Evolutionary conservation across 2,888 invertebrate species (phyloP).

Genomic region (Drosophila pullipes): DNA sequence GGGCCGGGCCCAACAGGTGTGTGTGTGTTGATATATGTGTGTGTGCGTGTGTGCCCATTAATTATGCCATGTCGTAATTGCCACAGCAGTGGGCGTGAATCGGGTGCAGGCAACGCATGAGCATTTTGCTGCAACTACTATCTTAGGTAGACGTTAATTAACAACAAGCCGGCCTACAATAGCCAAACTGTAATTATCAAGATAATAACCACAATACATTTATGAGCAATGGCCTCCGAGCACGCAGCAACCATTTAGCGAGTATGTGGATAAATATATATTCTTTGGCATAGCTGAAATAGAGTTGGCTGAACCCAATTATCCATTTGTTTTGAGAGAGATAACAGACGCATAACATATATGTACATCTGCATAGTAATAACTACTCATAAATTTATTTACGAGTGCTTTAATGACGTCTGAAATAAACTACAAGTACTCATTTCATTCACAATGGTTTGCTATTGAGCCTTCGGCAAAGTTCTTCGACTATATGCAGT

Average conservation of each 20-base stretch:
- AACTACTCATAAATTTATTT: neutral
- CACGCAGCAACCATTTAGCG: constrained; percentile 43
- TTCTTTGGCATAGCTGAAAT: constrained; percentile 4
- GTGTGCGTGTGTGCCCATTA: constrained; percentile 22
- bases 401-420: neutral
- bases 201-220: constrained; percentile 67
- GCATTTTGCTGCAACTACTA: constrained; percentile 55
- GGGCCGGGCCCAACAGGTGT: constrained; percentile 46
- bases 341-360: constrained; percentile 5
- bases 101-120: constrained; percentile 48
- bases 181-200: constrained; percentile 59
- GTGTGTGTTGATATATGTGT: neutral
- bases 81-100: constrained; percentile 28
- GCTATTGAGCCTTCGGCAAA: neutral
- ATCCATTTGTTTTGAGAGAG: constrained; percentile 33
- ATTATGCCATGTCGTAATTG: constrained; percentile 51
- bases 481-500: neutral
- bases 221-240: constrained; percentile 56
- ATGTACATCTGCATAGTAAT: constrained; percentile 1
- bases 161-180: constrained; percentile 50
- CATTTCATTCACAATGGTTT: neutral
- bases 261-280: neutral
- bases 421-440: neutral
- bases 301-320: constrained; percentile 36
- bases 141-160: constrained; percentile 55